A percentile compares a stretch with the other conserved stretches of the same genome.
These are phyloP conservation scores for Muricea muricata DNA, from an alignment of 92 coral and sea anemone genomes.

Conservation along the genomic window DNA sequence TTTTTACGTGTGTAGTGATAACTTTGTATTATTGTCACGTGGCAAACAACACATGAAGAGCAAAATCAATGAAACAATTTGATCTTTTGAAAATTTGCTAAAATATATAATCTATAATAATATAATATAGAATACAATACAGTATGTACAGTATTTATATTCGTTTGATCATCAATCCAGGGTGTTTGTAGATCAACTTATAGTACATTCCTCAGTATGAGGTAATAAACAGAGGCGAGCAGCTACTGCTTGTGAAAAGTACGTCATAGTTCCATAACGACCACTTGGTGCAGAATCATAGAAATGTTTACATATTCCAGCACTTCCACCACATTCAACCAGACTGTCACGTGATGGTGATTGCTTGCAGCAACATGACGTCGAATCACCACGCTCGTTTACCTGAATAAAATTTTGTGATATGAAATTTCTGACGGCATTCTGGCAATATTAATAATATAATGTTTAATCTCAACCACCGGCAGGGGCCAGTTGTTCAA, in stretches of 20 bases:
- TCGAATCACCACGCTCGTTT: constrained; percentile 84
- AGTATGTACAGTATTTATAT: too few relatives aligned
- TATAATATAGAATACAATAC: too few relatives aligned
- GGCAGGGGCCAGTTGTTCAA: too few relatives aligned
- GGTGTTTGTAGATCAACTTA: constrained; percentile 44
- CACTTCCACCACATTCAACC: constrained; percentile 87
- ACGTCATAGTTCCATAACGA: constrained; percentile 98
- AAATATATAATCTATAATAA: too few relatives aligned
- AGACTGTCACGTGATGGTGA: constrained; percentile 70
- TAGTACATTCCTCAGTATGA: constrained; percentile 77
- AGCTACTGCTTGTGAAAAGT: constrained; percentile 91
- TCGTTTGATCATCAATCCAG: not conserved
- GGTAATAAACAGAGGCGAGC: constrained; percentile 75
- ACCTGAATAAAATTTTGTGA: constrained; percentile 62
- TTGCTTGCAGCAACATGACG: constrained; percentile 90
- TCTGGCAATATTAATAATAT: too few relatives aligned
- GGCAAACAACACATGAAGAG: too few relatives aligned
- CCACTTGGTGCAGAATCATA: constrained; percentile 99
- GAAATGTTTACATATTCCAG: constrained; percentile 92
- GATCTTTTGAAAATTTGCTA: too few relatives aligned
- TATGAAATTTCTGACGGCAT: too few relatives aligned
- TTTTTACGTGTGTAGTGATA: too few relatives aligned
- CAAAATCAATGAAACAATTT: too few relatives aligned
- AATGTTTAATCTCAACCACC: too few relatives aligned
- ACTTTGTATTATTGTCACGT: too few relatives aligned